phyloP scores from a whole-genome alignment of 2,113 vertebrate species.

The Amblyornis subalaris region DNA sequence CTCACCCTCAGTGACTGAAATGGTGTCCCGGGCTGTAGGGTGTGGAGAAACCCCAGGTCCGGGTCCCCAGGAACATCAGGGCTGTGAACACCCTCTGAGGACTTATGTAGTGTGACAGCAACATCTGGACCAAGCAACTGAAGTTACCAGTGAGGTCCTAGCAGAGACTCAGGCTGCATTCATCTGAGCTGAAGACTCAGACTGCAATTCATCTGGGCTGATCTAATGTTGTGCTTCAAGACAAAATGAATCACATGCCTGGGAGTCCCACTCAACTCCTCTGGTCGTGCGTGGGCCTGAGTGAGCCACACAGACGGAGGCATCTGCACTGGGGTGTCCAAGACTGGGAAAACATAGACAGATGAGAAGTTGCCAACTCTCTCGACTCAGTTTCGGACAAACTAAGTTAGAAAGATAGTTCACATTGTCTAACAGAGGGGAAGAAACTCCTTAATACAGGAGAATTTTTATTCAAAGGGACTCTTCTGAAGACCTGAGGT shows the following conservation, averaged over 20 bases:
- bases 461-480: not conserved
- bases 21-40: not conserved
- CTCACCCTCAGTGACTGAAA: not conserved
- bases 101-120: not conserved
- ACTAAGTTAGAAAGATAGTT: not conserved
- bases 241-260: not conserved
- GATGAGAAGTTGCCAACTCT: not conserved
- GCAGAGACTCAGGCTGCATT: not conserved
- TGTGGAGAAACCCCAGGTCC: rapidly evolving
- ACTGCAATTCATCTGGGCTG: not conserved
- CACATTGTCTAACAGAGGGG: not conserved
- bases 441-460: not conserved
- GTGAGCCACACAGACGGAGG: not conserved
- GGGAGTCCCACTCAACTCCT: rapidly evolving
- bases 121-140: not conserved
- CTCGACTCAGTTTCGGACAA: not conserved
- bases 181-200: not conserved
- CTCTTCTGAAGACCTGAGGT: not conserved
- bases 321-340: not conserved
- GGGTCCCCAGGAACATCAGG: not conserved
- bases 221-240: not conserved
- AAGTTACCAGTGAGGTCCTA: not conserved
- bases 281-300: rapidly evolving
- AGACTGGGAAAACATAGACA: not conserved
- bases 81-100: not conserved